phyloP scores from a whole-genome alignment of 2,888 invertebrate genomes.

The Autographa pulchrina region DNA sequence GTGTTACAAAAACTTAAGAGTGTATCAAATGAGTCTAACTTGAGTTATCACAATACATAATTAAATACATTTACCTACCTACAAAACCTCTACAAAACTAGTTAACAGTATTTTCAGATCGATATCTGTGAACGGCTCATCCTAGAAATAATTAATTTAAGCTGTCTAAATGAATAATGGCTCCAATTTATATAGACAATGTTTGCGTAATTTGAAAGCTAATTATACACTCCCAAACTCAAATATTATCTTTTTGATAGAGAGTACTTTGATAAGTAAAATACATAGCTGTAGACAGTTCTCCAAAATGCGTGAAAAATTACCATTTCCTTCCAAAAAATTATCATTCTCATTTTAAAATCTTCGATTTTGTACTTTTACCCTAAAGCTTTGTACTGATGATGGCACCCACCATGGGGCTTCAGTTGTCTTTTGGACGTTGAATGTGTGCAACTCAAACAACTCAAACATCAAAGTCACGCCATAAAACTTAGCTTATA shows the following conservation, averaged over 20 bases:
- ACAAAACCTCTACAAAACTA: not conserved
- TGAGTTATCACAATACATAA: too few relatives aligned
- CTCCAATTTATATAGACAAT: not conserved
- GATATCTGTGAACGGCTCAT: not conserved
- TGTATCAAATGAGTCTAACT: too few relatives aligned
- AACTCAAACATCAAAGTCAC: too few relatives aligned
- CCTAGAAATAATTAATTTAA: constrained; percentile 3
- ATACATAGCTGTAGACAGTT: too few relatives aligned
- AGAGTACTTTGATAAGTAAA: not conserved
- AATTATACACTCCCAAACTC: not conserved
- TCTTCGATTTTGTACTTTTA: too few relatives aligned
- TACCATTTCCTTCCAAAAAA: too few relatives aligned
- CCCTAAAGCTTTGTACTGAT: too few relatives aligned
- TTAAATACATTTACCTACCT: not conserved
- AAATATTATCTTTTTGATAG: not conserved
- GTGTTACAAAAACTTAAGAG: too few relatives aligned
- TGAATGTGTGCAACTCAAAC: too few relatives aligned
- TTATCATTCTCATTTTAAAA: too few relatives aligned
- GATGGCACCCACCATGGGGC: not conserved
- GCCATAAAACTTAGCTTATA: too few relatives aligned
- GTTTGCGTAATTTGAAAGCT: constrained; percentile 1
- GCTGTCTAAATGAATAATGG: constrained; percentile 4
- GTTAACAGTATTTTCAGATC: not conserved
- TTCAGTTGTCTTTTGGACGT: not conserved
- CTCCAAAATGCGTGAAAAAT: too few relatives aligned